phyloP scores from a whole-genome alignment of 2,113 vertebrate species.

The Upupa epops region DNA sequence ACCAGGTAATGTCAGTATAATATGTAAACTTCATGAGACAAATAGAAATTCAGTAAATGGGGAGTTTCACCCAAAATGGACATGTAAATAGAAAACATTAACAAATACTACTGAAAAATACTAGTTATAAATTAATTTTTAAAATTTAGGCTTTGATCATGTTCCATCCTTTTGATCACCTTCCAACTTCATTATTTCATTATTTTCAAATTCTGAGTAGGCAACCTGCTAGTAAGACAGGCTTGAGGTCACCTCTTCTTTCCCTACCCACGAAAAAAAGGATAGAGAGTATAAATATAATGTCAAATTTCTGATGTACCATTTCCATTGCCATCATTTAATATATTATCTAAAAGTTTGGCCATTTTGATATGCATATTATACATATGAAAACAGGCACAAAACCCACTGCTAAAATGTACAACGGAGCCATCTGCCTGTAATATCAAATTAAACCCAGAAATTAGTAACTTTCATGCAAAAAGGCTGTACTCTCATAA shows the following conservation, averaged over 20 bases:
- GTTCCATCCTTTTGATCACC: not conserved
- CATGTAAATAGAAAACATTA: not conserved
- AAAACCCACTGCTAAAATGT: not conserved
- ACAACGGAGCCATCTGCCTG: not conserved
- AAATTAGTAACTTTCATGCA: not conserved
- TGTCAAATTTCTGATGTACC: not conserved
- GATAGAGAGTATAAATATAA: not conserved
- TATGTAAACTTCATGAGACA: not conserved
- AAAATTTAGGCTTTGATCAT: not conserved
- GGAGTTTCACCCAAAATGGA: not conserved
- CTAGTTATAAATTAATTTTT: not conserved
- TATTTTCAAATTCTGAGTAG: not conserved
- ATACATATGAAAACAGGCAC: not conserved
- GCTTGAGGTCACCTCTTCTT: not conserved
- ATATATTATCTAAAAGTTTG: not conserved
- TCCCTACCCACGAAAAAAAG: not conserved
- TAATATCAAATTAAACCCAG: not conserved
- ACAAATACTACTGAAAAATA: not conserved
- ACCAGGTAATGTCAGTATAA: not conserved
- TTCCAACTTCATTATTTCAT: not conserved
- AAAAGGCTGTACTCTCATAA: not conserved
- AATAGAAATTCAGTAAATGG: not conserved
- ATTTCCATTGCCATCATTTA: not conserved
- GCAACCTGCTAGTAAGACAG: not conserved
- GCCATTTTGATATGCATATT: not conserved